phyloP scores from a whole-genome alignment of 2,113 vertebrate species.

The Gasterosteus aculeatus region DNA sequence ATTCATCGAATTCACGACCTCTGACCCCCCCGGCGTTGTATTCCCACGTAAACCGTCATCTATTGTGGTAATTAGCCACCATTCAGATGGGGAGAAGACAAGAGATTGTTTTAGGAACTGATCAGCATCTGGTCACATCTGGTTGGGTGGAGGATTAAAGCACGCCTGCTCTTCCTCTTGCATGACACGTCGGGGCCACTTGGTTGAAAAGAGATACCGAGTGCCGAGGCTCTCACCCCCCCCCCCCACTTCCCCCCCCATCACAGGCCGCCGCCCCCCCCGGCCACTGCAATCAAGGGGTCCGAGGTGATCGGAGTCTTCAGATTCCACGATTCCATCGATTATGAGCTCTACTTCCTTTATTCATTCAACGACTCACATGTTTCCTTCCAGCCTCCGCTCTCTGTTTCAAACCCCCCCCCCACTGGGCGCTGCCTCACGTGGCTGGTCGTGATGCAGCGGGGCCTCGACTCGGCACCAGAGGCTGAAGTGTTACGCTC shows the following conservation, averaged over 20 bases:
- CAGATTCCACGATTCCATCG: no score
- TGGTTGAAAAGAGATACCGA: constrained; percentile 43
- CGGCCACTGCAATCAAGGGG: constrained; percentile 43
- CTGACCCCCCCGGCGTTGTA: not conserved
- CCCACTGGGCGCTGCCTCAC: no score
- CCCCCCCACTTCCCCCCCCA: not conserved
- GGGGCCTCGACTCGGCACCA: constrained; percentile 32
- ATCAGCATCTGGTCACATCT: no score
- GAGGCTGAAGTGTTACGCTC: constrained; percentile 4
- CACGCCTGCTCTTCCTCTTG: not conserved
- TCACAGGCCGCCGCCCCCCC: constrained; percentile 57
- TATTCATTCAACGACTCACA: no score
- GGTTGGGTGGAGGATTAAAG: no score
- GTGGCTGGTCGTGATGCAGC: constrained; percentile 26
- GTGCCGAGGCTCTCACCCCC: constrained; percentile 43
- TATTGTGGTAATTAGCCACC: no score
- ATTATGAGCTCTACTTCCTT: no score
- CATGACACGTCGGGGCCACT: constrained; percentile 39
- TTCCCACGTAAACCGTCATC: no score
- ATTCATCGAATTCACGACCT: not conserved
- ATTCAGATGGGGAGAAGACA: not conserved
- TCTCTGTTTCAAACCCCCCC: not conserved
- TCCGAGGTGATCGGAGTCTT: constrained; percentile 56
- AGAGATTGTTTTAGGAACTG: no score
- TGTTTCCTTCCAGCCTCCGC: not conserved